phyloP scores from a whole-genome alignment of 2,113 vertebrate genomes.

The Calyptomena viridis region DNA sequence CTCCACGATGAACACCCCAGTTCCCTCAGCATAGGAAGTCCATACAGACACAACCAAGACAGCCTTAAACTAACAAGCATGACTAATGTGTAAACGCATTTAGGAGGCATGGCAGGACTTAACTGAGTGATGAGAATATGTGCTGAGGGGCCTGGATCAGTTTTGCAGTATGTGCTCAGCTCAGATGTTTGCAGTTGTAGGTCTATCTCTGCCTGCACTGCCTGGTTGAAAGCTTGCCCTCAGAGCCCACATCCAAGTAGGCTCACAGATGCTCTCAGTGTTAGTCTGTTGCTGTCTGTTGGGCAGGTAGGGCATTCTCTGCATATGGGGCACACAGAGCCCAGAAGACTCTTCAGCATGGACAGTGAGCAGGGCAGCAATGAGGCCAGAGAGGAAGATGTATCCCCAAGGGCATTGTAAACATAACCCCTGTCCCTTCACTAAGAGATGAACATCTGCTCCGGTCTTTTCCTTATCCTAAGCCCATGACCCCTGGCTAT shows the following conservation, averaged over 20 bases:
- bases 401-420: background rate
- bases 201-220: background rate
- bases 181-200: fast-evolving
- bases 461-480: background rate
- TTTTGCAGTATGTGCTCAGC: background rate
- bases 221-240: background rate
- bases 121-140: background rate
- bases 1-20: background rate
- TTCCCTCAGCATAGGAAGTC: background rate
- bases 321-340: background rate
- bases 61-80: background rate
- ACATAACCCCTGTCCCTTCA: background rate
- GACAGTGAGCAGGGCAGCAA: background rate
- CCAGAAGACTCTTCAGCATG: background rate
- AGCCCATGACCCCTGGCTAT: background rate
- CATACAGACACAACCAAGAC: background rate
- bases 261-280: background rate
- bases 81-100: background rate
- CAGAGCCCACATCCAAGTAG: background rate
- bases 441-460: conserved; percentile 5
- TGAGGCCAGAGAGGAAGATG: background rate
- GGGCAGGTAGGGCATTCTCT: background rate
- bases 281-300: background rate
- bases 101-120: background rate
- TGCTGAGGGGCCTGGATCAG: too few relatives aligned